phyloP scores from a whole-genome alignment of 2,797 vertebrate genomes.

The Atherinosoma microstoma region DNA sequence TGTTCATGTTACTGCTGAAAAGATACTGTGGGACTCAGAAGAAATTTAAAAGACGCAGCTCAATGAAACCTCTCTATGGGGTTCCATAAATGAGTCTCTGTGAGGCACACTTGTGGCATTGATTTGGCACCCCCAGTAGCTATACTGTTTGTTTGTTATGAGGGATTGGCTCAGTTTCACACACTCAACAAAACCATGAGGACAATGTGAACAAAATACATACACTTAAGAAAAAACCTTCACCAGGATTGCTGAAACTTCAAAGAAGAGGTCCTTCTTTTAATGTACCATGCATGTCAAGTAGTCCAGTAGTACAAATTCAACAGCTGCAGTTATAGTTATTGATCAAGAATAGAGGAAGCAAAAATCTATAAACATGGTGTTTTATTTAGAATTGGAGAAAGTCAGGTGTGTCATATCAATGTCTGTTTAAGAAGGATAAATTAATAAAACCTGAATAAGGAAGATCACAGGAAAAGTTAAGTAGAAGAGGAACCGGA shows the following conservation, averaged over 20 bases:
- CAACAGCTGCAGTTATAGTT: too few species aligned
- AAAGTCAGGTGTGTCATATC: background rate
- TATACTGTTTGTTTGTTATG: background rate
- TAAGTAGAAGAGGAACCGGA: conserved; percentile 14
- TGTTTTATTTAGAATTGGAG: conserved; percentile 2
- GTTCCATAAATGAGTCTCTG: conserved; percentile 12
- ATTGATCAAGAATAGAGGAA: background rate
- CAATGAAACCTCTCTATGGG: conserved; percentile 3
- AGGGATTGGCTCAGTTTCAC: too few species aligned
- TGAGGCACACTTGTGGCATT: background rate
- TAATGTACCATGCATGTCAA: too few species aligned
- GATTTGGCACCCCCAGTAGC: background rate
- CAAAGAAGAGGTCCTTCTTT: too few species aligned
- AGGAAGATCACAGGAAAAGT: conserved; percentile 13
- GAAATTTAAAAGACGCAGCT: background rate
- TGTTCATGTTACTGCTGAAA: background rate
- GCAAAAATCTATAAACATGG: background rate
- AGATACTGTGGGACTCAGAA: background rate
- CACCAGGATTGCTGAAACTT: too few species aligned
- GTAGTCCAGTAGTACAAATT: too few species aligned
- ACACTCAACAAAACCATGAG: too few species aligned
- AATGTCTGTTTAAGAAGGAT: conserved; percentile 1
- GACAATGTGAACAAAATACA: too few species aligned
- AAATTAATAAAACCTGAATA: background rate
- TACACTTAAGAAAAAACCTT: too few species aligned